These are phyloP conservation scores for Aurelia sp. DNA, from an alignment of 30 jellyfish, hydroid and myxozoan species.

Conservation along the genomic window DNA sequence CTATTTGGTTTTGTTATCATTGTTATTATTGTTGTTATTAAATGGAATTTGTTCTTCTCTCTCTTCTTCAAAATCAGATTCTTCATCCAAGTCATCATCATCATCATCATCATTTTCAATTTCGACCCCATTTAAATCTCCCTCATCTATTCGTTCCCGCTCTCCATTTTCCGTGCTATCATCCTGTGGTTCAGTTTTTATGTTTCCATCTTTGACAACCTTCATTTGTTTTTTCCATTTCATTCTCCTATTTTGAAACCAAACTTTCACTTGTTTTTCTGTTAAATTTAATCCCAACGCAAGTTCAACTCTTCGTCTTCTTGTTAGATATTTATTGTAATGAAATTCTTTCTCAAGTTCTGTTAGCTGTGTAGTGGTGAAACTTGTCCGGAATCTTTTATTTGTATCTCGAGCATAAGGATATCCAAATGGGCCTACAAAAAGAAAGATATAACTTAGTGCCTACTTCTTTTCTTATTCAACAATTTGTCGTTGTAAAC, in stretches of 20 bases:
- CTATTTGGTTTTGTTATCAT: no score
- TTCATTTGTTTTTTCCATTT: slow-evolving; percentile 79
- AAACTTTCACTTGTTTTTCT: slow-evolving; percentile 87
- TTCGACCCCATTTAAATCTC: slow-evolving; percentile 34
- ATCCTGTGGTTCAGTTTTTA: background rate
- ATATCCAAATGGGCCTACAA: slow-evolving; percentile 45
- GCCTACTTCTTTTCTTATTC: background rate
- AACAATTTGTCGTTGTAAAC: no score
- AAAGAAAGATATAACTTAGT: background rate
- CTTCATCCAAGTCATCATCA: slow-evolving; percentile 27
- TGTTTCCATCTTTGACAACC: slow-evolving; percentile 41
- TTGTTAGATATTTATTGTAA: slow-evolving; percentile 70
- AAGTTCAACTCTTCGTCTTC: slow-evolving; percentile 83
- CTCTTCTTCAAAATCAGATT: slow-evolving; percentile 24
- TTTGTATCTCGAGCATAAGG: slow-evolving; percentile 75
- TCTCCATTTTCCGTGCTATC: slow-evolving; percentile 42
- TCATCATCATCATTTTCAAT: slow-evolving; percentile 38
- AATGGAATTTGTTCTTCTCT: background rate
- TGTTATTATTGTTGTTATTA: no score
- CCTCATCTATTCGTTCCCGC: slow-evolving; percentile 11
- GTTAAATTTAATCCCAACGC: slow-evolving; percentile 79
- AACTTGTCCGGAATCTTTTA: slow-evolving; percentile 85
- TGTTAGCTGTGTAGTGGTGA: slow-evolving; percentile 80
- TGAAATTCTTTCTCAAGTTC: slow-evolving; percentile 88
- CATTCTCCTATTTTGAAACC: slow-evolving; percentile 93